These are phyloP conservation scores for Orthonevra nobilis DNA, from an alignment of 2,888 invertebrate genomes.

Conservation along the genomic window DNA sequence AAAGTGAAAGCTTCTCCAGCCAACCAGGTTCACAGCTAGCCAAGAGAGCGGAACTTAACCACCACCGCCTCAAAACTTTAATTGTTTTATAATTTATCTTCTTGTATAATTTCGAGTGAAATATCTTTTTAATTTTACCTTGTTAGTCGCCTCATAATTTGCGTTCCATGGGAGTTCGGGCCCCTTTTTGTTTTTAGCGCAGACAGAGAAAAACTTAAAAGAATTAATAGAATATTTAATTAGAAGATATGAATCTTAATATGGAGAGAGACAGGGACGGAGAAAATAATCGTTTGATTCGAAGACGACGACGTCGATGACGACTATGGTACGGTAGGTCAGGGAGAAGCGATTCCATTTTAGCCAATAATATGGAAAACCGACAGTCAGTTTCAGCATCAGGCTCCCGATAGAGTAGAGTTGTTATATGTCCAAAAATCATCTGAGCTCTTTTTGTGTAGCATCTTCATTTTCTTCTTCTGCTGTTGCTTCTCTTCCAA, in stretches of 20 bases:
- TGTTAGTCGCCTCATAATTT: constrained; percentile 15
- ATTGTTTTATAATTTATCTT: constrained; percentile 63
- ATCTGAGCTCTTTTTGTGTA: constrained; percentile 27
- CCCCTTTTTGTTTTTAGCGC: not conserved
- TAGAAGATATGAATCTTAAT: constrained; percentile 37
- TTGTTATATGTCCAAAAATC: constrained; percentile 52
- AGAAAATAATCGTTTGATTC: constrained; percentile 20
- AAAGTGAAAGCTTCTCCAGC: constrained; percentile 61
- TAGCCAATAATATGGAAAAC: constrained; percentile 50
- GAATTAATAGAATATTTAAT: constrained; percentile 52
- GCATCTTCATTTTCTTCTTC: constrained; percentile 46
- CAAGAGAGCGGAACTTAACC: constrained; percentile 35
- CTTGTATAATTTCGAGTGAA: constrained; percentile 50
- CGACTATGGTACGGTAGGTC: constrained; percentile 46
- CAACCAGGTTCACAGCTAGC: not conserved
- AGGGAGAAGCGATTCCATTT: constrained; percentile 66
- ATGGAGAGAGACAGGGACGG: constrained; percentile 29
- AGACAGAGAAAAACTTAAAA: constrained; percentile 17
- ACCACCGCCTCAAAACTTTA: constrained; percentile 30
- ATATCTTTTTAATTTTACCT: constrained; percentile 16
- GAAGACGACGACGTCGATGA: no score
- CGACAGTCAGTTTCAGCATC: not conserved
- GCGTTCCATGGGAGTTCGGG: constrained; percentile 21
- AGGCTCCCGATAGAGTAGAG: constrained; percentile 45
- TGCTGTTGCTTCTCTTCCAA: constrained; percentile 44